These are phyloP conservation scores for Fregata magnificens DNA, from an alignment of 2,113 vertebrate species.

Conservation along the genomic window DNA sequence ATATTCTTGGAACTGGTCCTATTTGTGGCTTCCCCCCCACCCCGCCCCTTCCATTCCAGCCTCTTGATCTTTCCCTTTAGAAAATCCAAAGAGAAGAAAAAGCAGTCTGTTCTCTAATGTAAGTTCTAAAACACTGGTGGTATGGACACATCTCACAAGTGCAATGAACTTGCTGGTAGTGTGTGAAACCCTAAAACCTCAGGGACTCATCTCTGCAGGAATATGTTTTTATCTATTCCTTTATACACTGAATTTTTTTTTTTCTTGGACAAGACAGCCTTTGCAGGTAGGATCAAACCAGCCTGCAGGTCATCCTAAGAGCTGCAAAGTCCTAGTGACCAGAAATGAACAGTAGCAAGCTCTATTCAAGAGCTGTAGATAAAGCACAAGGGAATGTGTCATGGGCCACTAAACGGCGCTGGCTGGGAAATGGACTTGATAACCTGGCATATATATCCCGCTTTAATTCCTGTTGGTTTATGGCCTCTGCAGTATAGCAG, in stretches of 20 bases:
- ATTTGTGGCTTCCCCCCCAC: not conserved
- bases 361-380: not conserved
- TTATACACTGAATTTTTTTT: not conserved
- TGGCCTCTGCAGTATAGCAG: not conserved
- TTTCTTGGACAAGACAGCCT: not conserved
- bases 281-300: not conserved
- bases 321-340: not conserved
- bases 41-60: not conserved
- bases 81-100: constrained; percentile 2
- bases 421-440: not conserved
- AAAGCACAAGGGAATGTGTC: not conserved
- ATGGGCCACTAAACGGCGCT: not conserved
- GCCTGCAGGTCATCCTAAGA: not conserved
- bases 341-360: not conserved
- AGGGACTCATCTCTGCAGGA: not conserved
- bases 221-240: not conserved
- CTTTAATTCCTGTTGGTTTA: constrained; percentile 26
- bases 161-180: not conserved
- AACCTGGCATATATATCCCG: not conserved
- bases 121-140: not conserved
- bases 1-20: constrained; percentile 62
- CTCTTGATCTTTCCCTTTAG: constrained; percentile 27
- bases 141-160: not conserved
- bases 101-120: not conserved
- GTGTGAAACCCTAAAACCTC: not conserved